phyloP scores from a whole-genome alignment of 2,888 invertebrate species.

The Tromatobia lineatoria region DNA sequence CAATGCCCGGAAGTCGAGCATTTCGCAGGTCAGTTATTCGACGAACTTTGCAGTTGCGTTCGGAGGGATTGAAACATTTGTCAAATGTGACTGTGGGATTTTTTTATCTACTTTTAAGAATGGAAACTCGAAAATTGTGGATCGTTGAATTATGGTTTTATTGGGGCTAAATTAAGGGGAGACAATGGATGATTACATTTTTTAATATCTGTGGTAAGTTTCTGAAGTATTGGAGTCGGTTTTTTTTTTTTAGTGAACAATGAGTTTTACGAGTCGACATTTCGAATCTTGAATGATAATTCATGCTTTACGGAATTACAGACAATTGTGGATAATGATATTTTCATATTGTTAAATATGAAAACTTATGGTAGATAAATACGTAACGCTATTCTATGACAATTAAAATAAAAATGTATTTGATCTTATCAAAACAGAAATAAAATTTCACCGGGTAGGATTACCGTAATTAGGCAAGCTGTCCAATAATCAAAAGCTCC shows the following conservation, averaged over 20 bases:
- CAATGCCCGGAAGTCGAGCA: not conserved
- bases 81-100: not conserved
- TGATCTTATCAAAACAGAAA: not conserved
- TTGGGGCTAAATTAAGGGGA: too few relatives aligned
- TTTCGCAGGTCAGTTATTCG: not conserved
- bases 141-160: not conserved
- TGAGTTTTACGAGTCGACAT: too few relatives aligned
- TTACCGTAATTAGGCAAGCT: not conserved
- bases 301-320: too few relatives aligned
- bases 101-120: not conserved
- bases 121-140: not conserved
- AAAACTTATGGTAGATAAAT: not conserved
- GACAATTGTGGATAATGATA: too few relatives aligned
- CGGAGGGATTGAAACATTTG: not conserved
- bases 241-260: too few relatives aligned
- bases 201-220: too few relatives aligned
- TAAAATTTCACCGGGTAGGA: not conserved
- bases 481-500: not conserved
- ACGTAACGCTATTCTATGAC: not conserved
- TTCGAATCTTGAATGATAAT: too few relatives aligned
- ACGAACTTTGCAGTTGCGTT: not conserved
- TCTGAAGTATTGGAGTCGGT: too few relatives aligned
- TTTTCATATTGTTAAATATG: not conserved
- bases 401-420: not conserved
- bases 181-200: too few relatives aligned